Conservation (phyloP, 2,888 invertebrate species). For the Fissipunctia ypsillon region DNA sequence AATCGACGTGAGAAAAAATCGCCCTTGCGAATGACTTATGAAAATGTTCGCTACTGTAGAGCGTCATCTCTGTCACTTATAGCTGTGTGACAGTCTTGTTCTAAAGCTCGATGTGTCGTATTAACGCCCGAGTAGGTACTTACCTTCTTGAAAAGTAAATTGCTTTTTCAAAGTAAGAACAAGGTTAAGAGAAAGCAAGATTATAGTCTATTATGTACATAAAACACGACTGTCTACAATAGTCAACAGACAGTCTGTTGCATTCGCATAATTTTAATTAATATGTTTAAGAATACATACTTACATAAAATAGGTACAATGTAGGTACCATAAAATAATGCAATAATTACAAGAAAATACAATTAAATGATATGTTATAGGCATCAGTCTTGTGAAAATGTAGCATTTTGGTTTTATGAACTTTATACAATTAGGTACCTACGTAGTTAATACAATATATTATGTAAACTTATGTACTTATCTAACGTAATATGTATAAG, state of each 20-base stretch:
- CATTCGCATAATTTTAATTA: not conserved
- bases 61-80: not conserved
- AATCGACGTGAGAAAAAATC: too few relatives aligned
- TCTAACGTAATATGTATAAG: constrained; percentile 16
- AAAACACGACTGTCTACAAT: constrained; percentile 6
- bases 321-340: constrained; percentile 43
- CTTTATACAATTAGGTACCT: constrained; percentile 19
- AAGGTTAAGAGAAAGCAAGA: not conserved
- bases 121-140: not conserved
- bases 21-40: too few relatives aligned
- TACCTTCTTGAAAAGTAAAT: not conserved
- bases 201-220: not conserved
- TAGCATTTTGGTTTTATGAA: constrained; percentile 62
- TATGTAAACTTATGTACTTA: constrained; percentile 27
- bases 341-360: constrained; percentile 71
- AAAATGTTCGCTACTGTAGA: not conserved
- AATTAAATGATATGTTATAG: constrained; percentile 83
- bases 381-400: constrained; percentile 83
- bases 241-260: not conserved
- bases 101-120: not conserved
- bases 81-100: not conserved
- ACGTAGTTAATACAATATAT: constrained; percentile 14
- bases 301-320: constrained; percentile 31
- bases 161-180: not conserved
- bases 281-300: constrained; percentile 9